Conservation (phyloP, 2,888 invertebrate genomes). For the Melitaea athalia region DNA sequence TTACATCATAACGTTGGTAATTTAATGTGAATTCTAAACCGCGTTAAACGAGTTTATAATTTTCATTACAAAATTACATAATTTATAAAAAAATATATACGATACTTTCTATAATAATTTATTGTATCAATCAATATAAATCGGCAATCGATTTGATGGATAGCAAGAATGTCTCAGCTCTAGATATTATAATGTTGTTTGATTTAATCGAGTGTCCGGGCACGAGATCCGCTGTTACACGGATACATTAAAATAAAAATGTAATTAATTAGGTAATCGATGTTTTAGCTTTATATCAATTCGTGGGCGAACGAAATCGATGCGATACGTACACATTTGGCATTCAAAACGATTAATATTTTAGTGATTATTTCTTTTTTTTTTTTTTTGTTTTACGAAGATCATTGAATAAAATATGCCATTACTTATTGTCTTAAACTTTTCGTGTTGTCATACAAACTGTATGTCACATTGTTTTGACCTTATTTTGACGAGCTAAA, state of each 20-base stretch:
- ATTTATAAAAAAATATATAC: slow-evolving; percentile 8
- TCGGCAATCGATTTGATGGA: not conserved
- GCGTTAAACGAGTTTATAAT: not conserved
- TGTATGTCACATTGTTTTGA: too few species aligned
- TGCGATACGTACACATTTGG: slow-evolving; percentile 24
- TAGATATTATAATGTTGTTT: slow-evolving; percentile 13
- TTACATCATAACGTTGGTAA: not conserved
- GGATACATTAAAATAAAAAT: slow-evolving; percentile 46
- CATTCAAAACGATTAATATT: not conserved
- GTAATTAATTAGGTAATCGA: slow-evolving; percentile 56
- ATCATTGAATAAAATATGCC: too few species aligned
- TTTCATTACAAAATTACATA: slow-evolving; percentile 14
- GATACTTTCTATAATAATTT: slow-evolving; percentile 24
- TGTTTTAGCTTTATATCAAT: slow-evolving; percentile 46
- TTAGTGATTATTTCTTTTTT: not conserved
- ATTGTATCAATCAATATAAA: slow-evolving; percentile 24
- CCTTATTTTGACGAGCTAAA: too few species aligned
- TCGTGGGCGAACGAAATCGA: slow-evolving; percentile 47
- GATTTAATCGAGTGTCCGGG: slow-evolving; percentile 13
- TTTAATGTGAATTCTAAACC: not conserved
- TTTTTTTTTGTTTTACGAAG: not conserved
- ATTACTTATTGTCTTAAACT: too few species aligned
- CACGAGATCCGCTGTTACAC: slow-evolving; percentile 37
- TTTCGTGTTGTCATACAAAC: too few species aligned
- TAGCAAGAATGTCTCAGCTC: slow-evolving; percentile 13